Percentiles rank a stretch among this genome's conserved stretches.
Evolutionary conservation across 1,140 invertebrate species (phyloP).

Genomic region (Drosophila nikananu): DNA sequence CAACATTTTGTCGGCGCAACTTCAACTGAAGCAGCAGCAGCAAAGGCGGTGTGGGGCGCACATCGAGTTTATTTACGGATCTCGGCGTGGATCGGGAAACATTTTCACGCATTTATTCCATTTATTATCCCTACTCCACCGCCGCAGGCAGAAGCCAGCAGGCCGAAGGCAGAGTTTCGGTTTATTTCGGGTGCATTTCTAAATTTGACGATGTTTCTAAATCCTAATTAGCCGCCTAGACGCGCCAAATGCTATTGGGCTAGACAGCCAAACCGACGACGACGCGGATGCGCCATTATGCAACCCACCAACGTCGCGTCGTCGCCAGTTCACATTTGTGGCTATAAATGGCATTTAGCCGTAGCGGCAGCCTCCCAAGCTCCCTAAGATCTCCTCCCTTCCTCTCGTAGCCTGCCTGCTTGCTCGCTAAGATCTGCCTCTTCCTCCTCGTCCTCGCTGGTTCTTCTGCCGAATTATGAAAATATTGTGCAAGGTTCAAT

Average conservation of each 20-base stretch:
- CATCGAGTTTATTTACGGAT: slow-evolving; percentile 63
- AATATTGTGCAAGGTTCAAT: slow-evolving; percentile 80
- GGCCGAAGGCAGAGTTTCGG: slow-evolving; percentile 38
- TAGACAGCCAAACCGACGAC: slow-evolving; percentile 51
- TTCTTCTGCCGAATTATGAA: slow-evolving; percentile 66
- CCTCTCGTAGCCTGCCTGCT: neutral
- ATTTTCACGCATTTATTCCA: slow-evolving; percentile 82
- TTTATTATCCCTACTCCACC: slow-evolving; percentile 72
- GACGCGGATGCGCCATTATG: slow-evolving; percentile 66
- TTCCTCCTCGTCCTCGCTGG: slow-evolving; percentile 1
- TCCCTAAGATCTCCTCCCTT: neutral
- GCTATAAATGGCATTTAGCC: slow-evolving; percentile 78
- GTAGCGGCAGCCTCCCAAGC: slow-evolving; percentile 21
- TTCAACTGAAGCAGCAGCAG: slow-evolving; percentile 63
- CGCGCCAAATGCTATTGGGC: slow-evolving; percentile 72
- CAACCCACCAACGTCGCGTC: slow-evolving; percentile 63
- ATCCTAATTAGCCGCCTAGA: slow-evolving; percentile 79
- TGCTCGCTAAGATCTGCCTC: slow-evolving; percentile 2
- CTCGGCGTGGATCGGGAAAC: slow-evolving; percentile 48
- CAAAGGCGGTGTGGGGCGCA: slow-evolving; percentile 23
- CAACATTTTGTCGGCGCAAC: slow-evolving; percentile 71
- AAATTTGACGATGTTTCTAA: slow-evolving; percentile 81
- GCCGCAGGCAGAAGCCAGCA: slow-evolving; percentile 9
- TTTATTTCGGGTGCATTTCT: slow-evolving; percentile 76
- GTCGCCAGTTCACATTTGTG: slow-evolving; percentile 73